Conservation (phyloP, 2,797 vertebrate species). For the Dallia pectoralis region DNA sequence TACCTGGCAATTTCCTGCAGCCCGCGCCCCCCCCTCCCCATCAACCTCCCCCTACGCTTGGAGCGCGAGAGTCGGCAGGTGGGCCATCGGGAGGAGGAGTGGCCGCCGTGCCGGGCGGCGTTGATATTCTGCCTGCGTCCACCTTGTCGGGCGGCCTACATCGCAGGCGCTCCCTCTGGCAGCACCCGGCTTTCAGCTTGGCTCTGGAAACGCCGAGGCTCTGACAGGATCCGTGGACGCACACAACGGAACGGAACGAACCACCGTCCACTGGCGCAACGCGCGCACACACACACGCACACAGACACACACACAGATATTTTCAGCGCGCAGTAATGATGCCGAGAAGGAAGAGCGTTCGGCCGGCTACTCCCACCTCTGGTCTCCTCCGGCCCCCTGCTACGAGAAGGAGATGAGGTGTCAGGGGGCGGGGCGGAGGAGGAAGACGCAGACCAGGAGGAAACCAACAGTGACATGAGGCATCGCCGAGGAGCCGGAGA, state of each 20-base stretch:
- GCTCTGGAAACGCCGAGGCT: slow-evolving; percentile 72
- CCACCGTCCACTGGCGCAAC: background rate
- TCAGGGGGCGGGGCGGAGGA: background rate
- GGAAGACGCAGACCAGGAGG: background rate
- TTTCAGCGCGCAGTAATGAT: slow-evolving; percentile 6
- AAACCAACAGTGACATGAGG: slow-evolving; percentile 9
- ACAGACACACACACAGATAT: slow-evolving; percentile 22
- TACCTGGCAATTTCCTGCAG: slow-evolving; percentile 80
- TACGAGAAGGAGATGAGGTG: background rate
- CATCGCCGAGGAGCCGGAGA: slow-evolving; percentile 19
- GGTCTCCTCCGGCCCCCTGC: slow-evolving; percentile 35
- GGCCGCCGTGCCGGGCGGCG: slow-evolving; percentile 65
- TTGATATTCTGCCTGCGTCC: slow-evolving; percentile 83
- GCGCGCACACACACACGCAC: slow-evolving; percentile 50
- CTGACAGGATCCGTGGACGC: slow-evolving; percentile 69
- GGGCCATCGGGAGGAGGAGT: slow-evolving; percentile 75
- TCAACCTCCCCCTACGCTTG: slow-evolving; percentile 59
- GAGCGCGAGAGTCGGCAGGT: slow-evolving; percentile 79
- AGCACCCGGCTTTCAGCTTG: slow-evolving; percentile 62
- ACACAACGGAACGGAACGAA: slow-evolving; percentile 22
- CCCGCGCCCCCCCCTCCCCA: slow-evolving; percentile 33
- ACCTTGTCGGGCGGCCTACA: slow-evolving; percentile 79
- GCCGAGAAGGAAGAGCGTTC: slow-evolving; percentile 8
- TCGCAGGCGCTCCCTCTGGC: slow-evolving; percentile 82
- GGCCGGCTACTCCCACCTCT: slow-evolving; percentile 44